Evolutionary conservation across 2,113 vertebrate genomes (phyloP).

Genomic region (Bufo bufo): DNA sequence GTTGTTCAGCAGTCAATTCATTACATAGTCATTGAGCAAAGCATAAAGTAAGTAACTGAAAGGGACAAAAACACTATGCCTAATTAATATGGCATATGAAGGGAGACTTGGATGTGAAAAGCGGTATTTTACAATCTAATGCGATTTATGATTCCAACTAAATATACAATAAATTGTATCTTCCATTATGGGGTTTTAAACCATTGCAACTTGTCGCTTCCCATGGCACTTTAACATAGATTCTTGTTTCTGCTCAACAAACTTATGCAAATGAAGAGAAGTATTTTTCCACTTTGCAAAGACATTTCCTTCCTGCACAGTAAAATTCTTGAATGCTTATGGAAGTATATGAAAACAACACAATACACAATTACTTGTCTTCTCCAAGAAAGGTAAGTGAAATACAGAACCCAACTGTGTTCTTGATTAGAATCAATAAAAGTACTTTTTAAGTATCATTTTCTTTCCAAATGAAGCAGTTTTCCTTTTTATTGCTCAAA

Average conservation of each 20-base stretch:
- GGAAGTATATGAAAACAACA: neutral
- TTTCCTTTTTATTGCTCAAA: neutral
- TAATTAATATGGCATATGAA: slow-evolving; percentile 22
- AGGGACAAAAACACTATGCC: slow-evolving; percentile 8
- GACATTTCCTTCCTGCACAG: slow-evolving; percentile 18
- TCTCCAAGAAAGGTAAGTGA: slow-evolving; percentile 34
- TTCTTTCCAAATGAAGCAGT: slow-evolving; percentile 26
- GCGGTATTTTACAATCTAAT: slow-evolving; percentile 17
- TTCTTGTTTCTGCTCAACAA: slow-evolving; percentile 2
- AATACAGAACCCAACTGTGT: slow-evolving; percentile 27
- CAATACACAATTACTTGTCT: slow-evolving; percentile 26
- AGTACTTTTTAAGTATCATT: slow-evolving; percentile 37
- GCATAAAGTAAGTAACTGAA: slow-evolving; percentile 19
- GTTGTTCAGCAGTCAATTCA: slow-evolving; percentile 36
- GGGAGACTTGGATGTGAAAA: neutral
- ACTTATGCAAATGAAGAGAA: slow-evolving; percentile 37
- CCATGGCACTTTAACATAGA: neutral
- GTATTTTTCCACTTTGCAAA: slow-evolving; percentile 10
- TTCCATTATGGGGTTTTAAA: neutral
- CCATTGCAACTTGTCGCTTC: neutral
- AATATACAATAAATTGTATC: slow-evolving; percentile 32
- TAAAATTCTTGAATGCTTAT: neutral
- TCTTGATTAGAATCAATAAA: slow-evolving; percentile 48
- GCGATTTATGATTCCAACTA: slow-evolving; percentile 29
- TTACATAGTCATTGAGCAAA: slow-evolving; percentile 23